Conservation (phyloP, 1,140 invertebrate species). For the Acromyrmex echinatior region DNA sequence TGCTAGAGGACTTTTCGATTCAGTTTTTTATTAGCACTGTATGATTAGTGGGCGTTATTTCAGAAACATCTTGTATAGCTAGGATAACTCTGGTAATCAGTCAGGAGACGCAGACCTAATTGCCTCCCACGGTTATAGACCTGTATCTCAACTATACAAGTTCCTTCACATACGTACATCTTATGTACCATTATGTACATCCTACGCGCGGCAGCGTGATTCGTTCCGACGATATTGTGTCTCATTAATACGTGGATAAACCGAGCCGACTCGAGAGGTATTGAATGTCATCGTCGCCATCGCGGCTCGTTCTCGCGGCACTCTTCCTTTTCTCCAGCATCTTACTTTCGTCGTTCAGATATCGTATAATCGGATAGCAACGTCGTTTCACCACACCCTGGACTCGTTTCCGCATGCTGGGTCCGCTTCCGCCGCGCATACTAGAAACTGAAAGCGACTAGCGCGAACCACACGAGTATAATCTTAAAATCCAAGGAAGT, state of each 20-base stretch:
- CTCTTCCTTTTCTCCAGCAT: background rate
- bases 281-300: background rate
- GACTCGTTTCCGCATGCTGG: constrained; percentile 61
- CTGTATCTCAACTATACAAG: background rate
- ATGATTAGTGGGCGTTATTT: no score
- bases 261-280: constrained; percentile 17
- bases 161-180: constrained; percentile 22
- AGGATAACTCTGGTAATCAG: constrained; percentile 11
- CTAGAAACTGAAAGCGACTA: constrained; percentile 68
- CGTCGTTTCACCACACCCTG: constrained; percentile 53
- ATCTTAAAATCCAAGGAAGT: constrained; percentile 70
- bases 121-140: constrained; percentile 34
- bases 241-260: constrained; percentile 48
- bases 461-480: background rate
- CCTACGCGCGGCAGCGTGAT: constrained; percentile 10
- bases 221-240: constrained; percentile 27
- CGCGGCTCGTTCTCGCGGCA: background rate
- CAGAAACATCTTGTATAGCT: background rate
- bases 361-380: constrained; percentile 15
- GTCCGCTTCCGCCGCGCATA: constrained; percentile 28
- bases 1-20: no score
- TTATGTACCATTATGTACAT: constrained; percentile 39
- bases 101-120: constrained; percentile 36
- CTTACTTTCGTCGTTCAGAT: constrained; percentile 43
- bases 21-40: no score